Percentiles rank a stretch among this genome's conserved stretches.
These are phyloP conservation scores for Paradoxurus hermaphroditus DNA, from an alignment of 2,113 vertebrate species.

Conservation along the genomic window DNA sequence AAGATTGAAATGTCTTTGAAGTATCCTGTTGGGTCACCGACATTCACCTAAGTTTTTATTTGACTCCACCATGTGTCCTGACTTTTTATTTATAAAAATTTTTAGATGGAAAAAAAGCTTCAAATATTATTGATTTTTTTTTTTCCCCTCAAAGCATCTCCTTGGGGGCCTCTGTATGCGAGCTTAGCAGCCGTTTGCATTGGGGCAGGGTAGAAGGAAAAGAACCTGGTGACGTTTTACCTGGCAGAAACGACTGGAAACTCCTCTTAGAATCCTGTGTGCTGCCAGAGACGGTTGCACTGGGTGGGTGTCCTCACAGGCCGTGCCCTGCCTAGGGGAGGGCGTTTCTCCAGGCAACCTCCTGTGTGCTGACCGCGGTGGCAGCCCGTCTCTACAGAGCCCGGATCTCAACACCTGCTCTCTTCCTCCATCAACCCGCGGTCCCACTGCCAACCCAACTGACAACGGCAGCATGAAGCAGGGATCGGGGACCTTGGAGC, in stretches of 20 bases:
- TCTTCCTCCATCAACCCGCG: not conserved
- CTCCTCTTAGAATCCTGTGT: not conserved
- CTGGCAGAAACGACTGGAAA: rapidly evolving
- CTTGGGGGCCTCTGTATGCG: not conserved
- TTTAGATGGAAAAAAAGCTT: not conserved
- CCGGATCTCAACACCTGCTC: not conserved
- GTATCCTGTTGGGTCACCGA: not conserved
- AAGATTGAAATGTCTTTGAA: not conserved
- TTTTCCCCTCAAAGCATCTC: not conserved
- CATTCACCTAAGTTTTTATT: not conserved
- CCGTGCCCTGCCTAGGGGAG: rapidly evolving
- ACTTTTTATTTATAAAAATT: not conserved
- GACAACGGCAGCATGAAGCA: not conserved
- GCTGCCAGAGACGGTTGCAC: not conserved
- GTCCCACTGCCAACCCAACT: not conserved
- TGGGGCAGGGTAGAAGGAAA: not conserved
- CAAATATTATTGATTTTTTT: not conserved
- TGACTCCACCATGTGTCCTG: not conserved
- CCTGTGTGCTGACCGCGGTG: not conserved
- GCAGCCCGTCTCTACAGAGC: not conserved
- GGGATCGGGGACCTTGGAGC: not conserved
- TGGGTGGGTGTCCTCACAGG: no score
- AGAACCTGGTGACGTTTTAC: not conserved
- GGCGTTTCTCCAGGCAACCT: rapidly evolving
- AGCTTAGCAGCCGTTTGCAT: not conserved